Base-by-base conservation (phyloP, 1,140 invertebrate species). In the Leptinotarsa lineolata region DNA sequence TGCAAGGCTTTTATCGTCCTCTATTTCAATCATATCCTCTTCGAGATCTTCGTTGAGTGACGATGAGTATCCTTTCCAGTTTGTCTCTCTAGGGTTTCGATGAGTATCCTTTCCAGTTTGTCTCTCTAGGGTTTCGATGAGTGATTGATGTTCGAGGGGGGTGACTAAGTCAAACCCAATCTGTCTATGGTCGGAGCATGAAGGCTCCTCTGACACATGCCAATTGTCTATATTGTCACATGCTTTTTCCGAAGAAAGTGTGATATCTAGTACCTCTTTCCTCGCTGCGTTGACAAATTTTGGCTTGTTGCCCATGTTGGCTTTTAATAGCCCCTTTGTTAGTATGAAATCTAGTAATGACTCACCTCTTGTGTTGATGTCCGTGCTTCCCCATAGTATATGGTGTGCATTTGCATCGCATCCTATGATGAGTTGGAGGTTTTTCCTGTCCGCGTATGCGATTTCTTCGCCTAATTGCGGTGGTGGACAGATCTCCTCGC, bases 381-480 rank as follows among this genome's bases (percentile, higher is more conserved):
- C n/a, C n/a, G 24, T 66, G 71, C 71, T 72, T 44, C 71, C 71
- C 63, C 61, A 72, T 12, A 45, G 3, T 2, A 22, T 48, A 39
- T 72, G 71, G 71, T 72, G 71, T 66, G 61, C 71, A 54, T 72
- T 72, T 2, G 71, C 71, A 72, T 72, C 71, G 44, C 58, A 12
- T n/a, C 30, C 59, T 6, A 48, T 12, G 6, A 48, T 48, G 16
- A 48, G 46, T 48, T 48, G 46, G 46, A 5, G 22, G 5, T 48
- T 48, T 48, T 48, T 3, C 6, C 16, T 48, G 16, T 3, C 12
- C 46, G 46, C 46, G 3, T 48, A 15, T 48, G 46, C 2, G 46
- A 72, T 64, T 5, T 64, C 18, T 67, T 46, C 30, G 65, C 65
- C 65, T 61, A 20, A 18, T 22, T 58, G 54, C 54, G 54, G 18